phyloP scores from a whole-genome alignment of 2,888 invertebrate genomes.

The Lithophane leautieri region DNA sequence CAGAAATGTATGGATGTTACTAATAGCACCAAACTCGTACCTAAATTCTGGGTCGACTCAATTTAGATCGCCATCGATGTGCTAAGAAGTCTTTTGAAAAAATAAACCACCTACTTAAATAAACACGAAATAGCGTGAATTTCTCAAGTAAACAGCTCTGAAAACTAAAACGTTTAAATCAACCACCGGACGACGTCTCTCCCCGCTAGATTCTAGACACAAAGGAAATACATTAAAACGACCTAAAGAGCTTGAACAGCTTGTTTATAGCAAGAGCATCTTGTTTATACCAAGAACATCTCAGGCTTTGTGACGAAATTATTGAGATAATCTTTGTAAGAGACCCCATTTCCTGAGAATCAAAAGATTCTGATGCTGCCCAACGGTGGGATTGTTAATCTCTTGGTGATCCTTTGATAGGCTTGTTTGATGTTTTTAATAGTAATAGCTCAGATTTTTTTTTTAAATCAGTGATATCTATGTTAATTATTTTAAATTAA shows the following conservation, averaged over 20 bases:
- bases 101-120: not conserved
- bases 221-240: constrained; percentile 58
- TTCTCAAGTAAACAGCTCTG: constrained; percentile 7
- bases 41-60: not conserved
- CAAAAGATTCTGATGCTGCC: constrained; percentile 55
- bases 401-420: constrained; percentile 45
- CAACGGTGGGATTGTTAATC: constrained; percentile 66
- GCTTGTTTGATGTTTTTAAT: constrained; percentile 10
- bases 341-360: constrained; percentile 64
- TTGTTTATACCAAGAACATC: constrained; percentile 31
- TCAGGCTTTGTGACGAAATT: constrained; percentile 52
- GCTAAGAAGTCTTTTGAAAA: too few relatives aligned
- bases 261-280: constrained; percentile 35
- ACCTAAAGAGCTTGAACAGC: constrained; percentile 42
- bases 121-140: not conserved
- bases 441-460: not conserved
- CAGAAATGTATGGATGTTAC: not conserved
- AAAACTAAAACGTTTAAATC: constrained; percentile 51
- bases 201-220: constrained; percentile 35
- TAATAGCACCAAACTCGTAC: not conserved
- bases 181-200: constrained; percentile 49
- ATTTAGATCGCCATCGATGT: not conserved
- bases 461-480: not conserved
- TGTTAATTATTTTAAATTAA: not conserved
- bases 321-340: constrained; percentile 56